phyloP scores from a whole-genome alignment of 2,797 vertebrate species.

The Tympanoctomys barrerae region DNA sequence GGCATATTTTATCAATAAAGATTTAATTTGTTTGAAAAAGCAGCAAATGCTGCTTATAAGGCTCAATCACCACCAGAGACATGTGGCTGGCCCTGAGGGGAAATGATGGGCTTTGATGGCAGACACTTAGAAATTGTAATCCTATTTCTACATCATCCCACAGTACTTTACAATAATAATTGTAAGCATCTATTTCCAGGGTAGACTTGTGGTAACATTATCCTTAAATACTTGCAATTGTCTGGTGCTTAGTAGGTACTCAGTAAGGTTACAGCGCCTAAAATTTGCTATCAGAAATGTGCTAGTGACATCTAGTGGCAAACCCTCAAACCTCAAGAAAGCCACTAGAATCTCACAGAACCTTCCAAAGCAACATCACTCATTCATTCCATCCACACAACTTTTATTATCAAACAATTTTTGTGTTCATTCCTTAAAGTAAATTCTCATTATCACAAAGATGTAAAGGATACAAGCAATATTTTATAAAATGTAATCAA shows the following conservation, averaged over 20 bases:
- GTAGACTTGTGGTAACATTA: background rate
- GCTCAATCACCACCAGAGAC: background rate
- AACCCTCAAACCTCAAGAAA: constrained; percentile 24
- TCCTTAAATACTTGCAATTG: background rate
- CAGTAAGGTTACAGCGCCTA: background rate
- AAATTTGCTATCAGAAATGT: constrained; percentile 62
- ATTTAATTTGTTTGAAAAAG: constrained; percentile 15
- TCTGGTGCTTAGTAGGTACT: constrained; percentile 61
- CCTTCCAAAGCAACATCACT: background rate
- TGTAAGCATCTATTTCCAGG: background rate
- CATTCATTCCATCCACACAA: background rate
- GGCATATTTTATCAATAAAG: constrained; percentile 22
- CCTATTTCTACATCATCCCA: background rate
- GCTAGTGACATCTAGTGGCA: constrained; percentile 80
- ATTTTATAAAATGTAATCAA: background rate
- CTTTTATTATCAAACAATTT: background rate
- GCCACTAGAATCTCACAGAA: background rate
- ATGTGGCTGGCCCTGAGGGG: background rate
- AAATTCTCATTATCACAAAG: background rate
- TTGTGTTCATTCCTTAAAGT: background rate
- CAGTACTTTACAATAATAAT: background rate
- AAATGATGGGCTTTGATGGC: background rate
- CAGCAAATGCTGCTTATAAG: background rate
- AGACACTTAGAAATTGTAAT: background rate
- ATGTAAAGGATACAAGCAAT: background rate